phyloP scores from a whole-genome alignment of 2,797 vertebrate species.

The Lagorchestes hirsutus region DNA sequence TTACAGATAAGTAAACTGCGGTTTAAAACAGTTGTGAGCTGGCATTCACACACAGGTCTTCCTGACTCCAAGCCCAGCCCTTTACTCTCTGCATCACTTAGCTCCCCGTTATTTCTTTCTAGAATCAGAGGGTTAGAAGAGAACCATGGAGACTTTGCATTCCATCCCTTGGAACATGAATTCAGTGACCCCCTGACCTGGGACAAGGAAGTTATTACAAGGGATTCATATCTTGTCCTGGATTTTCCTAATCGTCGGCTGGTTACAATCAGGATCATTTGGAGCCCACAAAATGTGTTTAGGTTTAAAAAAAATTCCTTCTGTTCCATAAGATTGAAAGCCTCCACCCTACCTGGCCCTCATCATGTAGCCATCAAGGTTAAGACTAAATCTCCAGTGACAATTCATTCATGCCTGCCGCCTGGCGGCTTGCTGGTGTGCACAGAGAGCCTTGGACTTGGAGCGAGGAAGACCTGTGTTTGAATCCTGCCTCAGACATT shows the following conservation, averaged over 20 bases:
- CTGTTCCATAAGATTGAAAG: neutral
- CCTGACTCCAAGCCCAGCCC: neutral
- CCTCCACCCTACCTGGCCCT: neutral
- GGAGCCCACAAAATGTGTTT: neutral
- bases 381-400: neutral
- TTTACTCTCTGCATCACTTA: neutral
- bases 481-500: neutral
- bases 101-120: neutral
- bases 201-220: neutral
- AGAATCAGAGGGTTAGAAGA: neutral
- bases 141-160: neutral
- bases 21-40: neutral
- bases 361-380: neutral
- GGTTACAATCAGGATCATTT: neutral
- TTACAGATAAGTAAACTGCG: neutral
- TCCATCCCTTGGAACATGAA: neutral
- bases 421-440: neutral
- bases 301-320: neutral
- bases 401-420: neutral
- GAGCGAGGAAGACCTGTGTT: neutral
- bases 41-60: neutral
- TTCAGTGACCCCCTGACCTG: neutral
- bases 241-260: neutral
- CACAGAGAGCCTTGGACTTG: neutral
- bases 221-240: neutral